These are phyloP conservation scores for Philhelius pedissequus DNA, from an alignment of 2,888 invertebrate genomes.

Conservation along the genomic window DNA sequence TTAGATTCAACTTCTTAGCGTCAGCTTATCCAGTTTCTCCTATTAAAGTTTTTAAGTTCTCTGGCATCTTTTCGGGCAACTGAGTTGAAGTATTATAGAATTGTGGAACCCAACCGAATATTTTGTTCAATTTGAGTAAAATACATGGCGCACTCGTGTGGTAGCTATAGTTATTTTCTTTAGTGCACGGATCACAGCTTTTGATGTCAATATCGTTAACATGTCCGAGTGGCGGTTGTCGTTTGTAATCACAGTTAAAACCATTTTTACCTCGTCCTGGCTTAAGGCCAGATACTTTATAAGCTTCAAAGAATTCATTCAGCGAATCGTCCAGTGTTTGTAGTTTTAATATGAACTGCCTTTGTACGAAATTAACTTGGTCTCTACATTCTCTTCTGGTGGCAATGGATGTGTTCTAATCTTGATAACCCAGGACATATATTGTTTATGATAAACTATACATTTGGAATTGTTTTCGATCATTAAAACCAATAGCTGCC, in stretches of 20 bases:
- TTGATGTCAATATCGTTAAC: conserved; percentile 94
- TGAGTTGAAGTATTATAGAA: conserved; percentile 86
- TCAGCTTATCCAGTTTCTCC: conserved; percentile 78
- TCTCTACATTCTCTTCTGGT: conserved; percentile 90
- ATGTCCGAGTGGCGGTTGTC: conserved; percentile 85
- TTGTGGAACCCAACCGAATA: conserved; percentile 93
- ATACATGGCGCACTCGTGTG: conserved; percentile 96
- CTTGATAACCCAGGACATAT: too few species aligned
- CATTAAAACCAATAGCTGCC: too few species aligned
- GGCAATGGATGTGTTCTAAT: too few species aligned
- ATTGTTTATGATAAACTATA: too few species aligned
- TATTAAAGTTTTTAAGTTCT: conserved; percentile 85
- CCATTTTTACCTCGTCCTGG: conserved; percentile 88
- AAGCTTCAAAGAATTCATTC: conserved; percentile 86
- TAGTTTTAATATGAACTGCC: conserved; percentile 88
- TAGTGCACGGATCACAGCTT: conserved; percentile 89
- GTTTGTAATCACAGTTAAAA: conserved; percentile 87
- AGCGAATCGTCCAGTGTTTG: conserved; percentile 89
- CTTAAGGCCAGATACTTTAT: conserved; percentile 86
- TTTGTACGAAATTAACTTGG: conserved; percentile 97
- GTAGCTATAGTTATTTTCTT: conserved; percentile 92
- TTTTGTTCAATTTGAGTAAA: conserved; percentile 96
- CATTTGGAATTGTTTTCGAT: too few species aligned
- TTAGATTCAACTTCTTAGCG: conserved; percentile 84
- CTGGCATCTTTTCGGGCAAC: conserved; percentile 88